Conservation (phyloP, 92 coral and sea anemone genomes). For the Metridium senile region DNA sequence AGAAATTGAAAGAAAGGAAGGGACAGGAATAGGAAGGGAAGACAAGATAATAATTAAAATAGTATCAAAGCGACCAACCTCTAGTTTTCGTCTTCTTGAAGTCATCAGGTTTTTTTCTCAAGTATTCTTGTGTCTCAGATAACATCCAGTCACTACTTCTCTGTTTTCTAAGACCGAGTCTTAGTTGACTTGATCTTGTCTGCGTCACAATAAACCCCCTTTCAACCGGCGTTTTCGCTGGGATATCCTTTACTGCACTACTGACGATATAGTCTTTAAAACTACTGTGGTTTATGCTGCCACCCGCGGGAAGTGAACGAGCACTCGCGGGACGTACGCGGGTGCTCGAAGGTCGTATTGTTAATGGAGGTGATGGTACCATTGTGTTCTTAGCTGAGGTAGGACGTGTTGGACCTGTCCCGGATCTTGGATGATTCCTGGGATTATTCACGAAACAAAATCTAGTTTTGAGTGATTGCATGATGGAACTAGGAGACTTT, state of each 20-base stretch:
- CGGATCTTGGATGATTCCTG: constrained; percentile 68
- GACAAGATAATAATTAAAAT: too few species aligned
- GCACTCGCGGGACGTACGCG: constrained; percentile 71
- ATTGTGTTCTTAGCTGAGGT: constrained; percentile 59
- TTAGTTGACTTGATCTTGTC: constrained; percentile 73
- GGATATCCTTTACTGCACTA: constrained; percentile 67
- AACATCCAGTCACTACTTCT: constrained; percentile 68
- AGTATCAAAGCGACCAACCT: too few species aligned
- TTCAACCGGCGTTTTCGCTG: constrained; percentile 13
- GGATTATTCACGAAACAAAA: too few species aligned
- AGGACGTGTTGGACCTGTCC: constrained; percentile 47
- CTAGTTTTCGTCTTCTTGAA: constrained; percentile 41
- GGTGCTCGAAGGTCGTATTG: constrained; percentile 50
- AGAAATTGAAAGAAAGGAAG: too few species aligned
- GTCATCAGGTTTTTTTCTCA: constrained; percentile 71
- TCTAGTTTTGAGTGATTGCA: too few species aligned
- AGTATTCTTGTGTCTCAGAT: constrained; percentile 65
- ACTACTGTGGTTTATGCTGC: constrained; percentile 68
- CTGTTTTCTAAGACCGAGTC: constrained; percentile 64
- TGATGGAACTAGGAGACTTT: too few species aligned
- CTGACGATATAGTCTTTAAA: constrained; percentile 83
- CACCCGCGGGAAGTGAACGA: constrained; percentile 69
- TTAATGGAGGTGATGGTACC: constrained; percentile 67
- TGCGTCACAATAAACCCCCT: constrained; percentile 40
- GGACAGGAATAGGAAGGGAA: too few species aligned